Evolutionary conservation across 2,113 vertebrate genomes (phyloP).

Genomic region (Podarcis cretensis): DNA sequence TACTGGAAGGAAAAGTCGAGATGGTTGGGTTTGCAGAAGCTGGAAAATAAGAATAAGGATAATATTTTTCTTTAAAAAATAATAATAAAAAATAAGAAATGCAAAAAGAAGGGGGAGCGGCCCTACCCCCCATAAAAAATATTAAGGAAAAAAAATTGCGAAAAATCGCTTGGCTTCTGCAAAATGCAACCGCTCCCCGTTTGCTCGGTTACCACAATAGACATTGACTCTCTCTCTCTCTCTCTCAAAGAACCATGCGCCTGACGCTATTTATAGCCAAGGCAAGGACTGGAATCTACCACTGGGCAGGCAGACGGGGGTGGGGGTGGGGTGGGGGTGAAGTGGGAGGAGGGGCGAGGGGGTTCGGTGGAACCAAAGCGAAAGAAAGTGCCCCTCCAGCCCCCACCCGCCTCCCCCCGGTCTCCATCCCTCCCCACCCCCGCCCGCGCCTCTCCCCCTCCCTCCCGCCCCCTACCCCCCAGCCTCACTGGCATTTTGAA

Average conservation of each 20-base stretch:
- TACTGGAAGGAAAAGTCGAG: conserved; percentile 61
- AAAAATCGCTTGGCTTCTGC: conserved; percentile 55
- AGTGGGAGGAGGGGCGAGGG: conserved; percentile 59
- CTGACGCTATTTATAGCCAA: conserved; percentile 83
- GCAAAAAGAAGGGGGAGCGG: too few relatives aligned
- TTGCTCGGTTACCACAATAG: conserved; percentile 78
- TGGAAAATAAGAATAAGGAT: conserved; percentile 56
- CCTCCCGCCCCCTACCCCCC: conserved; percentile 76
- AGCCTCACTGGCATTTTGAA: conserved; percentile 84
- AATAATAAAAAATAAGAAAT: background rate
- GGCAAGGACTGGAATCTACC: conserved; percentile 83
- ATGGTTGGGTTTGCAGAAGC: conserved; percentile 58
- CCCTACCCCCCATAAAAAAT: background rate
- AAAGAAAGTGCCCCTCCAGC: conserved; percentile 29
- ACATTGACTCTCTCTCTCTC: conserved; percentile 79
- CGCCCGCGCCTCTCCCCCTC: conserved; percentile 55
- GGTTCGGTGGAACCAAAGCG: conserved; percentile 43
- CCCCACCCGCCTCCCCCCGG: conserved; percentile 41
- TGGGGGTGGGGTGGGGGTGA: conserved; percentile 49
- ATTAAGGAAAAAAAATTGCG: too few relatives aligned
- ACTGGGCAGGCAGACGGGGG: conserved; percentile 75
- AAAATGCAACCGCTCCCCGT: conserved; percentile 70
- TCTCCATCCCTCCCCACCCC: conserved; percentile 39
- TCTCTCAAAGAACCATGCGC: conserved; percentile 83
- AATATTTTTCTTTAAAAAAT: conserved; percentile 12